Conservation (phyloP, 2,113 vertebrate genomes). For the Lipotes vexillifer region DNA sequence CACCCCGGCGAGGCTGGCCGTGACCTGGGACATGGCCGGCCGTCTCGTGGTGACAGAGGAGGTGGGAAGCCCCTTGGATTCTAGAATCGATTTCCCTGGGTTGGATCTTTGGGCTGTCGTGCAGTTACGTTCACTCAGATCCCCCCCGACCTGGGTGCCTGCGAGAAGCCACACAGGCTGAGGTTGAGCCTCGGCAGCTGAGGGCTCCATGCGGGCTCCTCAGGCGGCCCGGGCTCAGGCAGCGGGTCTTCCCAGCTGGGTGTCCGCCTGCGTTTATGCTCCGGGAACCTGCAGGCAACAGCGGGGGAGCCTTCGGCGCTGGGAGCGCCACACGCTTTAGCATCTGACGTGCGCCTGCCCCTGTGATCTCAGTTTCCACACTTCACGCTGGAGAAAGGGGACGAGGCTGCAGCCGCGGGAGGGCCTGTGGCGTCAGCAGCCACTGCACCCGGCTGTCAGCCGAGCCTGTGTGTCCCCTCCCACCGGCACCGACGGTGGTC, state of each 20-base stretch:
- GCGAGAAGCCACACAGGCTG: neutral
- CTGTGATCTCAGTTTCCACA: accelerated
- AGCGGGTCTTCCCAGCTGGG: neutral
- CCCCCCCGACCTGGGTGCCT: neutral
- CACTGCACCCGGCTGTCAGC: neutral
- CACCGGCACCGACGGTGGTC: neutral
- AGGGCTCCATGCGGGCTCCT: neutral
- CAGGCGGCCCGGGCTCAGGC: too few species aligned
- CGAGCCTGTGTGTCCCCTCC: neutral
- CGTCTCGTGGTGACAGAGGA: accelerated
- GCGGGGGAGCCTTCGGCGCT: neutral
- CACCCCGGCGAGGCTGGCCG: neutral
- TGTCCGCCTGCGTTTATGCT: neutral
- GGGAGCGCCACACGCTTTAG: accelerated
- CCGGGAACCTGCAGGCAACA: accelerated
- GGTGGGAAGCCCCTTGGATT: neutral
- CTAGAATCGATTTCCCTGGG: neutral
- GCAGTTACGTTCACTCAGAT: neutral
- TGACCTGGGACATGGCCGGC: accelerated
- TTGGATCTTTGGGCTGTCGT: neutral
- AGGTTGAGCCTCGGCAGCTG: neutral
- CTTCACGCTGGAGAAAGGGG: accelerated
- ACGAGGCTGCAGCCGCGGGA: neutral
- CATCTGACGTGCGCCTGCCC: accelerated
- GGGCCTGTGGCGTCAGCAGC: neutral